phyloP scores from a whole-genome alignment of 2,113 vertebrate species.

The Erpornis zantholeuca region DNA sequence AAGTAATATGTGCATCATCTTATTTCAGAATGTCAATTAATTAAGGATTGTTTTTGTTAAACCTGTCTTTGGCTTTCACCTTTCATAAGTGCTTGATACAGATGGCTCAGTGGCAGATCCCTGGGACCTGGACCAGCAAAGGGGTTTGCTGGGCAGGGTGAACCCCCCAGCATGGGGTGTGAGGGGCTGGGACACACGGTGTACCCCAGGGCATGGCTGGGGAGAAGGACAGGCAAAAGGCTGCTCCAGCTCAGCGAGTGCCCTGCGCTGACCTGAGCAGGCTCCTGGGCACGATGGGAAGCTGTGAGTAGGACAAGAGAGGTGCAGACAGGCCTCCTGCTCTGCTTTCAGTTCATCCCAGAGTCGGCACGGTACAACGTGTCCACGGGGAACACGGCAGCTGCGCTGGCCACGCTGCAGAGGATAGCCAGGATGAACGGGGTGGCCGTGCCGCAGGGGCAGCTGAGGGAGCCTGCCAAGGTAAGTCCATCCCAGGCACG shows the following conservation, averaged over 20 bases:
- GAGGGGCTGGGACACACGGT: neutral
- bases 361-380: slow-evolving; percentile 89
- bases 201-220: neutral
- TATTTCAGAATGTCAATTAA: neutral
- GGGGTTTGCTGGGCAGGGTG: neutral
- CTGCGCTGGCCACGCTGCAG: slow-evolving; percentile 78
- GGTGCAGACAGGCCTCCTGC: neutral
- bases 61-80: neutral
- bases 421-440: slow-evolving; percentile 83
- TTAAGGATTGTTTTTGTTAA: neutral
- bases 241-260: neutral
- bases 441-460: slow-evolving; percentile 77
- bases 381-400: slow-evolving; percentile 78
- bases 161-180: neutral
- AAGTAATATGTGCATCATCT: neutral
- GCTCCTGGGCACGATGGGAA: accelerated
- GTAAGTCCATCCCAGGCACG: slow-evolving; percentile 47
- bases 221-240: neutral
- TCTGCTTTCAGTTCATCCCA: slow-evolving; percentile 84
- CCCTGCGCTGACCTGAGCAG: neutral
- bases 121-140: neutral
- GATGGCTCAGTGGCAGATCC: neutral
- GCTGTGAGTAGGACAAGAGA: neutral
- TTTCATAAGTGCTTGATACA: neutral
- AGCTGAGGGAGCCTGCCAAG: slow-evolving; percentile 72